Conservation (phyloP, 1,140 invertebrate species). For the Plectus sambesii region DNA sequence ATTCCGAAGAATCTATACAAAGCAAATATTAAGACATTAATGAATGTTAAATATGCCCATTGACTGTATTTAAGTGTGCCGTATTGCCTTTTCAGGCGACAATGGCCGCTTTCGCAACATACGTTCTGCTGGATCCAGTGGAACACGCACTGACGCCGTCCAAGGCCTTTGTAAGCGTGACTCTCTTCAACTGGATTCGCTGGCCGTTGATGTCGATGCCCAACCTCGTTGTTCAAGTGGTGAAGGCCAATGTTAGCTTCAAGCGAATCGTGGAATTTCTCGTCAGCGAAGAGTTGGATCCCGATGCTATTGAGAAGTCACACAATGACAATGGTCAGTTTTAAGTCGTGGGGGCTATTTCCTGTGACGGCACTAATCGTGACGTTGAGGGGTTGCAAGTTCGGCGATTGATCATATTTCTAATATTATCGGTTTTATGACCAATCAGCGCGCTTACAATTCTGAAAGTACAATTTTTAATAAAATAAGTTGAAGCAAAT, state of each 20-base stretch:
- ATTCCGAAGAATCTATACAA: no score
- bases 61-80: background rate
- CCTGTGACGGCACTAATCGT: no score
- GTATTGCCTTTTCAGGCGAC: conserved; percentile 21
- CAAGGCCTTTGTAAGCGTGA: conserved; percentile 57
- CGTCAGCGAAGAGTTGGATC: conserved; percentile 38
- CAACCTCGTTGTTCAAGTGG: no score
- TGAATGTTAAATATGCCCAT: no score
- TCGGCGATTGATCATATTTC: no score
- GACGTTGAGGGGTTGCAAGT: no score
- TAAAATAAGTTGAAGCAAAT: no score
- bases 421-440: no score
- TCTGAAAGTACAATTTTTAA: conserved; percentile 1
- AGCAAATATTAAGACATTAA: no score
- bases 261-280: conserved; percentile 37
- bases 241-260: conserved; percentile 35
- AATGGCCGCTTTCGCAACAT: conserved; percentile 41
- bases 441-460: no score
- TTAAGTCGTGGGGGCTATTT: no score
- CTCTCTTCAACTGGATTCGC: conserved; percentile 55
- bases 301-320: conserved; percentile 10
- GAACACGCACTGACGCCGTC: conserved; percentile 52
- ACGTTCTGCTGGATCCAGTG: conserved; percentile 42
- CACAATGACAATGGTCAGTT: conserved; percentile 8
- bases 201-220: no score